phyloP scores from a whole-genome alignment of 2,113 vertebrate species.

The Osmerus eperlanus region DNA sequence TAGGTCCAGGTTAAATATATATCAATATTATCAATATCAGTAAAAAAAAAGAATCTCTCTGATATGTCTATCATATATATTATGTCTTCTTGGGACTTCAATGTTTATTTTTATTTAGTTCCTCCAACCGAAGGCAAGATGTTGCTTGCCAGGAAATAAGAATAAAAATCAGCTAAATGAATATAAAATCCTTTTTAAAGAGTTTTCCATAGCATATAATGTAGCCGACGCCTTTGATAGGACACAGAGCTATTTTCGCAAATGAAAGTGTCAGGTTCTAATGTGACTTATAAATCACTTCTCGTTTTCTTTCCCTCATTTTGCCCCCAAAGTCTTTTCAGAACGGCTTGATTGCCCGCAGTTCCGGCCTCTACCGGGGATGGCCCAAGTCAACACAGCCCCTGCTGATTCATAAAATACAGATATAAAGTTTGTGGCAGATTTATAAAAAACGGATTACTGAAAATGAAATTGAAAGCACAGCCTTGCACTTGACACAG shows the following conservation, averaged over 20 bases:
- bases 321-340: conserved; percentile 36
- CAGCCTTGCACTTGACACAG: not conserved
- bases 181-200: conserved; percentile 40
- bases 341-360: conserved; percentile 44
- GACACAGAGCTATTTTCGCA: conserved; percentile 60
- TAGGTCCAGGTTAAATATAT: conserved; percentile 16
- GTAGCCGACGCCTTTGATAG: conserved; percentile 55
- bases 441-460: conserved; percentile 43
- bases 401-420: conserved; percentile 44
- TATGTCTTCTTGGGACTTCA: conserved; percentile 31
- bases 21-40: conserved; percentile 29
- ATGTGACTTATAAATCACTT: conserved; percentile 61
- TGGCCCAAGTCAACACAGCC: conserved; percentile 53
- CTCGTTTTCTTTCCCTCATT: conserved; percentile 18
- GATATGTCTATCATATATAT: no score
- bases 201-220: conserved; percentile 49
- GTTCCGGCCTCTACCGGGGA: conserved; percentile 39
- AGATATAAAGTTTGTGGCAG: conserved; percentile 48
- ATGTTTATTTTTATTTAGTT: conserved; percentile 57
- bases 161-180: conserved; percentile 52
- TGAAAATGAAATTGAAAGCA: conserved; percentile 39
- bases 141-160: conserved; percentile 59
- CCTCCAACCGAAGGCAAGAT: conserved; percentile 28
- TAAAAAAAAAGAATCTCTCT: not conserved
- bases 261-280: conserved; percentile 61